Evolutionary conservation across 2,888 invertebrate genomes (phyloP).

Genomic region (Agrilus mali): DNA sequence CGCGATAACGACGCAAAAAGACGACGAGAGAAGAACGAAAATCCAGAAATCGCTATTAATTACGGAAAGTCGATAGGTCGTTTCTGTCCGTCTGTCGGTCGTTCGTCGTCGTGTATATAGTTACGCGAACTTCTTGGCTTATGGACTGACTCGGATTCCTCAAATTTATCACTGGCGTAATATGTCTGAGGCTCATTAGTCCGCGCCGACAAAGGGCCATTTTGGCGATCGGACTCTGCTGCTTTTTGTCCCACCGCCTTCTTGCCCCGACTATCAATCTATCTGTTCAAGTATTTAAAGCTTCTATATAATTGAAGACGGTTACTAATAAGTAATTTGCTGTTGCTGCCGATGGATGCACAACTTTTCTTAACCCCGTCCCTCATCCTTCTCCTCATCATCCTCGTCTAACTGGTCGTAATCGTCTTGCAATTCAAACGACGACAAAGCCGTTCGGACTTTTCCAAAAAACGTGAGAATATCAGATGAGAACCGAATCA

Average conservation of each 20-base stretch:
- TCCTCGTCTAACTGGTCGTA: no score
- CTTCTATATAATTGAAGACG: constrained; percentile 11
- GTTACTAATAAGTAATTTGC: constrained; percentile 11
- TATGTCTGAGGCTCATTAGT: constrained; percentile 28
- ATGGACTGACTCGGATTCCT: constrained; percentile 15
- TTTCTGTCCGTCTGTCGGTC: background rate
- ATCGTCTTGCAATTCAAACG: no score
- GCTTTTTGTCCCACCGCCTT: constrained; percentile 18
- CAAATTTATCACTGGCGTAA: constrained; percentile 22
- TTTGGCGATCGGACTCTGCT: constrained; percentile 27
- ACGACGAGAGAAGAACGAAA: background rate
- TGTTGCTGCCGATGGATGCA: background rate
- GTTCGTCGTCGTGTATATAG: constrained; percentile 1
- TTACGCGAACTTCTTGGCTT: background rate
- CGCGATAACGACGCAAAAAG: no score
- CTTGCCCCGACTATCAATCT: constrained; percentile 20
- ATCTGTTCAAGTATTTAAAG: constrained; percentile 17
- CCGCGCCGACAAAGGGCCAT: constrained; percentile 28
- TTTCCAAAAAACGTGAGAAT: no score
- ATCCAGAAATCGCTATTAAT: constrained; percentile 8
- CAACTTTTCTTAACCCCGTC: no score
- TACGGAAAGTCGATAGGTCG: constrained; percentile 5
- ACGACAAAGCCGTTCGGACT: no score
- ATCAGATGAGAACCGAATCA: no score
- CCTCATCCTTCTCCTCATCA: no score